phyloP scores from a whole-genome alignment of 2,797 vertebrate species.

The Heterohyrax brucei region DNA sequence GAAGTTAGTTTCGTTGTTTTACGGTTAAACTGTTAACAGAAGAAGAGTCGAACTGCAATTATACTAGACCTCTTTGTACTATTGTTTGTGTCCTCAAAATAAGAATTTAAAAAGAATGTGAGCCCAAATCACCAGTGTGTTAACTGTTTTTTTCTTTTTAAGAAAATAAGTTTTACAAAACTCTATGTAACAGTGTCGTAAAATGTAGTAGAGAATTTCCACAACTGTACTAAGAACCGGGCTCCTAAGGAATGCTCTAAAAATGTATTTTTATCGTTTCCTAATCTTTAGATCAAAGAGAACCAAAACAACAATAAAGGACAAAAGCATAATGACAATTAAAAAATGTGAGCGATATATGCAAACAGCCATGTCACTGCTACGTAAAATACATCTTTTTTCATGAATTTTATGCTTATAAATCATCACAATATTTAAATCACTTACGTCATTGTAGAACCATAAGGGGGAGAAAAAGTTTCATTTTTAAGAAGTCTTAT shows the following conservation, averaged over 20 bases:
- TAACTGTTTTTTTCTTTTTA: background rate
- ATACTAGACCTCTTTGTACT: background rate
- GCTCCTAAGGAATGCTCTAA: background rate
- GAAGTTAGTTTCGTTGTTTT: background rate
- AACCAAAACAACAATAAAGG: background rate
- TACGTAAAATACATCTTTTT: background rate
- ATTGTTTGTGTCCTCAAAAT: background rate
- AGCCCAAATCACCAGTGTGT: background rate
- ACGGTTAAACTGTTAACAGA: background rate
- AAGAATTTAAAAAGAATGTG: background rate
- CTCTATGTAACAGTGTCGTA: background rate
- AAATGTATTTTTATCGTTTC: background rate
- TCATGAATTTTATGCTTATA: background rate
- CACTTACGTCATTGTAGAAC: background rate
- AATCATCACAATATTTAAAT: background rate
- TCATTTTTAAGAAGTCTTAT: constrained; percentile 8
- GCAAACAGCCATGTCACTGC: background rate
- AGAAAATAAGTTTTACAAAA: background rate
- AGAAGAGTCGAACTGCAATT: accelerated
- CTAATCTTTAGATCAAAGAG: background rate
- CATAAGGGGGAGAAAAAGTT: background rate
- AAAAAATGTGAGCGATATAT: background rate
- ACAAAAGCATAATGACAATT: background rate
- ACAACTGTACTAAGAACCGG: background rate
- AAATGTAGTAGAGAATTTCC: background rate